Percentiles rank a stretch among this genome's conserved stretches.
These are phyloP conservation scores for Stylophora pistillata DNA, from an alignment of 64 coral and sea anemone genomes.

Conservation along the genomic window DNA sequence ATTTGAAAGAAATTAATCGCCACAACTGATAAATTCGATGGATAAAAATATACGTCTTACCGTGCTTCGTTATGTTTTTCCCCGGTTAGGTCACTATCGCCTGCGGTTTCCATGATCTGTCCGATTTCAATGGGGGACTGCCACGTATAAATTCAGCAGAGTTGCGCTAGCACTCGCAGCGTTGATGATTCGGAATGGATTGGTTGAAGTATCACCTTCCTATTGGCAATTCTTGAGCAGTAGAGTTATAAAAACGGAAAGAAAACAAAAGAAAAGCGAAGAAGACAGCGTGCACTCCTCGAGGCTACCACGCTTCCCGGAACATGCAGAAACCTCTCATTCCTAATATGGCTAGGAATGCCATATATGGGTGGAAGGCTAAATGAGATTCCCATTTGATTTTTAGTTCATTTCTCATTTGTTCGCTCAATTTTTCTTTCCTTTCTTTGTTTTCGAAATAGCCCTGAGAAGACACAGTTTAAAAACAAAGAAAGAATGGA, in stretches of 20 bases:
- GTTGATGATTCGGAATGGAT: background rate
- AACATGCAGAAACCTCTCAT: constrained; percentile 34
- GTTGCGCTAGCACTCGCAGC: background rate
- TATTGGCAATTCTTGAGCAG: background rate
- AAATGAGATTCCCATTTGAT: constrained; percentile 43
- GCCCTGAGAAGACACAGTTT: no score
- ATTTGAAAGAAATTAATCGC: background rate
- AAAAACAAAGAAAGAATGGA: no score
- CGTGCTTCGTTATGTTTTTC: constrained; percentile 21
- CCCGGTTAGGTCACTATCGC: constrained; percentile 23
- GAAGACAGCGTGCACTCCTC: background rate
- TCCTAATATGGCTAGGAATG: constrained; percentile 21
- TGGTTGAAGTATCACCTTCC: background rate
- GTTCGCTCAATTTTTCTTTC: background rate
- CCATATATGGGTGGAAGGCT: constrained; percentile 12
- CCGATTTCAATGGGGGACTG: background rate
- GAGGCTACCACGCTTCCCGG: constrained; percentile 42
- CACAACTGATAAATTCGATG: background rate
- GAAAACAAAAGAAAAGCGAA: constrained; percentile 36
- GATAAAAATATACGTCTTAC: background rate
- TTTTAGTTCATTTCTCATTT: background rate
- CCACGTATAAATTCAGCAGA: background rate
- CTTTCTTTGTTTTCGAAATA: background rate
- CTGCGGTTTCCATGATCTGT: constrained; percentile 38
- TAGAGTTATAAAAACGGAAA: background rate